Conservation (phyloP, 2,888 invertebrate genomes). For the Sphecodes monilicornis region DNA sequence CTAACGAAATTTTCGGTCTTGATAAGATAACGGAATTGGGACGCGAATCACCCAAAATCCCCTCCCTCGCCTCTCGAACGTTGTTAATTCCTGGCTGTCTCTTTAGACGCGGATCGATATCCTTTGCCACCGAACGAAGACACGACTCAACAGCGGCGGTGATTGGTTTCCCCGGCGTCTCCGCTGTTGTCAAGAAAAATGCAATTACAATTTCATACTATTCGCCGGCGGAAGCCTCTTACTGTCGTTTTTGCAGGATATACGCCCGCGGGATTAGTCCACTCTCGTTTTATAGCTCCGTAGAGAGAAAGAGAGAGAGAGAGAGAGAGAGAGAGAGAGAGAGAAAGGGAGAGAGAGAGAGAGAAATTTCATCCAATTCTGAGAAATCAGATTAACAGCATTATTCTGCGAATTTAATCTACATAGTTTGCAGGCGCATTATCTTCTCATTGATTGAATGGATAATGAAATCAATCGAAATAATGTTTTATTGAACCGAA, state of each 20-base stretch:
- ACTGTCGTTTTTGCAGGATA: background rate
- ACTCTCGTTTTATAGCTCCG: background rate
- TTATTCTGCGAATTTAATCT: background rate
- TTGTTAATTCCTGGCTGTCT: background rate
- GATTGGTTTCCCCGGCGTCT: background rate
- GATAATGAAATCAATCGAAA: slow-evolving; percentile 2
- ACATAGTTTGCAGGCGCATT: background rate
- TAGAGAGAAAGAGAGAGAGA: background rate
- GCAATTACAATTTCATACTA: background rate
- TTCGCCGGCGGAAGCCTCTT: background rate
- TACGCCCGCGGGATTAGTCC: background rate
- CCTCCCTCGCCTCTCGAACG: background rate
- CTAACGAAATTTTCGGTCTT: slow-evolving; percentile 8
- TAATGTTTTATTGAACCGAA: background rate
- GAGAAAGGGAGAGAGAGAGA: background rate
- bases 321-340: too few relatives aligned
- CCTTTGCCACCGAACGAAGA: background rate
- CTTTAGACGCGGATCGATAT: background rate
- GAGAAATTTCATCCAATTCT: background rate
- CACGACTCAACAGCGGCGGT: background rate
- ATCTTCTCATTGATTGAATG: background rate
- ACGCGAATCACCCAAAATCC: background rate
- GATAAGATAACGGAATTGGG: background rate
- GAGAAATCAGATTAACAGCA: background rate
- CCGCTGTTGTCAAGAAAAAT: background rate